A percentile compares a stretch with the other conserved stretches of the same genome.
These are phyloP conservation scores for Leptocoma aspasia DNA, from an alignment of 2,113 vertebrate species.

Conservation along the genomic window DNA sequence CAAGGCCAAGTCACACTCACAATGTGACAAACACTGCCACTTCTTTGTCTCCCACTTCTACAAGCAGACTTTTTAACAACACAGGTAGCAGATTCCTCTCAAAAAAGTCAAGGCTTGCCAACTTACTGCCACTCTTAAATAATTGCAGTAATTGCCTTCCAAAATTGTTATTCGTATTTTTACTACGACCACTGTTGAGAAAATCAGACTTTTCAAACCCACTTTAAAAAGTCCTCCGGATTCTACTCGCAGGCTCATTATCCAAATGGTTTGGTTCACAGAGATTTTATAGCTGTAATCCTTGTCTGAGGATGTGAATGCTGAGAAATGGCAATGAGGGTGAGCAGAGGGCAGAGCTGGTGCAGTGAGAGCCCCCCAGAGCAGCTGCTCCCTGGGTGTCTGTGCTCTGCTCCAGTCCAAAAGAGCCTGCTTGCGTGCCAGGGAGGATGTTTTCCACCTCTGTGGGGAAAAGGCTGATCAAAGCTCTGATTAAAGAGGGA, in stretches of 20 bases:
- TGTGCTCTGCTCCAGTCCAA: background rate
- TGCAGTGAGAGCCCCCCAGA: background rate
- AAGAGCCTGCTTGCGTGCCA: slow-evolving; percentile 10
- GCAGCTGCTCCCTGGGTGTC: background rate
- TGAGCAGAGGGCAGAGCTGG: background rate
- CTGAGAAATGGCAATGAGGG: background rate
- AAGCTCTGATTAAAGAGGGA: slow-evolving; percentile 63
- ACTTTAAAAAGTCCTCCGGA: background rate
- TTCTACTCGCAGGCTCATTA: background rate
- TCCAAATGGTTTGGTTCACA: background rate
- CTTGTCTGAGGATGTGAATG: background rate
- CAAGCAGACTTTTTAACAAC: background rate
- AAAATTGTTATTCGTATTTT: background rate
- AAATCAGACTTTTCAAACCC: background rate
- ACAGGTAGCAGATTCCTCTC: background rate
- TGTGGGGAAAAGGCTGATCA: slow-evolving; percentile 66
- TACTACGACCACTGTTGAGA: background rate
- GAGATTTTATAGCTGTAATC: background rate
- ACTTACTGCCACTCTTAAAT: background rate
- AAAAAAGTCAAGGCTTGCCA: background rate
- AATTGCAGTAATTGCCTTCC: background rate
- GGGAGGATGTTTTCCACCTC: slow-evolving; percentile 16
- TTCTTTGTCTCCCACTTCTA: background rate
- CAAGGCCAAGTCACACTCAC: background rate
- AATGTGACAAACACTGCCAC: background rate